Conservation (phyloP, 2,888 invertebrate genomes). For the Lasioglossum malachurum region DNA sequence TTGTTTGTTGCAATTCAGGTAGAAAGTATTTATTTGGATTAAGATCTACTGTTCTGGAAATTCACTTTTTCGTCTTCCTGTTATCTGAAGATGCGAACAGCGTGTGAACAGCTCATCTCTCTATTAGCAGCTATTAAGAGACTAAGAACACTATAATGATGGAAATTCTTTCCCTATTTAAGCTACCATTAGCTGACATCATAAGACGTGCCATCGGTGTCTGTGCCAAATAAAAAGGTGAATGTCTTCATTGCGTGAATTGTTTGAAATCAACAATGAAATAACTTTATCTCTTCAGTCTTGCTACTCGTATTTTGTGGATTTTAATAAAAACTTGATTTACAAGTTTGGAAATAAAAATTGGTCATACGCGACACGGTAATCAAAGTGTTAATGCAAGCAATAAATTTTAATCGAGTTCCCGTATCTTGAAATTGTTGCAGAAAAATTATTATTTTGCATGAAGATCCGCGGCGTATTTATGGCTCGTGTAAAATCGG, state of each 20-base stretch:
- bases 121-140: constrained; percentile 57
- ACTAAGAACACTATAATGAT: constrained; percentile 45
- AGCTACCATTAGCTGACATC: not conserved
- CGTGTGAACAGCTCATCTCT: constrained; percentile 38
- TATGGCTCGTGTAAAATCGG: not conserved
- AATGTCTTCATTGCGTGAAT: constrained; percentile 6
- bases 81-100: constrained; percentile 37
- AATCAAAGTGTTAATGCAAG: too few species aligned
- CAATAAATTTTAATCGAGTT: not conserved
- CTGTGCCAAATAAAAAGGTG: not conserved
- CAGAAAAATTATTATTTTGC: not conserved
- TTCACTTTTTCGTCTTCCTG: constrained; percentile 23
- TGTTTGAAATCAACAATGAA: not conserved
- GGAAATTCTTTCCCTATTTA: constrained; percentile 32
- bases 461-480: not conserved
- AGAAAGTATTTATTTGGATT: too few species aligned
- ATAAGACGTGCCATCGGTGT: not conserved
- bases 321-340: too few species aligned
- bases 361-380: not conserved
- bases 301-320: too few species aligned
- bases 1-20: too few species aligned
- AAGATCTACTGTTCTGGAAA: too few species aligned
- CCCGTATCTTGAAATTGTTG: not conserved
- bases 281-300: not conserved
- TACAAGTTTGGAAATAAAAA: not conserved